Conservation (phyloP, 2,888 invertebrate species). For the Drosophila acutilabella region DNA sequence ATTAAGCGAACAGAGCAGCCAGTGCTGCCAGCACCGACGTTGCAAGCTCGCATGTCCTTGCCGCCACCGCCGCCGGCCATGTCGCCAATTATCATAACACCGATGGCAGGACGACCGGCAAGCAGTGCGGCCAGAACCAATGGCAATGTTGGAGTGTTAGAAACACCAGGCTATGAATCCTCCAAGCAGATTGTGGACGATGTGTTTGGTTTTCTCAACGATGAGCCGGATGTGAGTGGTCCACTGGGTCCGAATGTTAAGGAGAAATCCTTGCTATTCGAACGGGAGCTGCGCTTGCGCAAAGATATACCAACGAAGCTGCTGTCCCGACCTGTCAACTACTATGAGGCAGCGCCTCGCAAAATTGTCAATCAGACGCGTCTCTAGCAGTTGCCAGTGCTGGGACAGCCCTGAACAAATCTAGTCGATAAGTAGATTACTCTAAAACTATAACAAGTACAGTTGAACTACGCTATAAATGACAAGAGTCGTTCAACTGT, state of each 20-base stretch:
- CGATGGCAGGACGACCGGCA: conserved; percentile 27
- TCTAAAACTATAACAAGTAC: background rate
- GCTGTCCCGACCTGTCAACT: conserved; percentile 84
- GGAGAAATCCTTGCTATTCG: conserved; percentile 85
- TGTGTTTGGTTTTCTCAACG: conserved; percentile 88
- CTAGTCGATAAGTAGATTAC: conserved; percentile 40
- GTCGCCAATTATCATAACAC: conserved; percentile 16
- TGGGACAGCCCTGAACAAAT: conserved; percentile 65
- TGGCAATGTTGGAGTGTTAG: conserved; percentile 69
- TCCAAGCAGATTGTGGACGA: conserved; percentile 89
- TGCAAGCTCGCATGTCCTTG: conserved; percentile 61
- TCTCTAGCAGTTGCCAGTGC: conserved; percentile 63
- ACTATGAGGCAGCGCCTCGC: conserved; percentile 77
- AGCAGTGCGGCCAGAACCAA: conserved; percentile 20
- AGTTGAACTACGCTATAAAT: conserved; percentile 14
- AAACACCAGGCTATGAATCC: conserved; percentile 83
- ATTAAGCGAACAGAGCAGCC: conserved; percentile 76
- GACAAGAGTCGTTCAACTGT: conserved; percentile 1
- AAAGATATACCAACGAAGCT: conserved; percentile 84
- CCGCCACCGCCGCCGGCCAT: conserved; percentile 58
- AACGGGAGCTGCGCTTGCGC: conserved; percentile 81
- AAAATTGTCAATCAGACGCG: conserved; percentile 75
- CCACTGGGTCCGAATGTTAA: conserved; percentile 84
- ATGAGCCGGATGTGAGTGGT: conserved; percentile 86
- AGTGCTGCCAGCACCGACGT: conserved; percentile 48